phyloP scores from a whole-genome alignment of 2,888 invertebrate genomes.

The Biston betularia region DNA sequence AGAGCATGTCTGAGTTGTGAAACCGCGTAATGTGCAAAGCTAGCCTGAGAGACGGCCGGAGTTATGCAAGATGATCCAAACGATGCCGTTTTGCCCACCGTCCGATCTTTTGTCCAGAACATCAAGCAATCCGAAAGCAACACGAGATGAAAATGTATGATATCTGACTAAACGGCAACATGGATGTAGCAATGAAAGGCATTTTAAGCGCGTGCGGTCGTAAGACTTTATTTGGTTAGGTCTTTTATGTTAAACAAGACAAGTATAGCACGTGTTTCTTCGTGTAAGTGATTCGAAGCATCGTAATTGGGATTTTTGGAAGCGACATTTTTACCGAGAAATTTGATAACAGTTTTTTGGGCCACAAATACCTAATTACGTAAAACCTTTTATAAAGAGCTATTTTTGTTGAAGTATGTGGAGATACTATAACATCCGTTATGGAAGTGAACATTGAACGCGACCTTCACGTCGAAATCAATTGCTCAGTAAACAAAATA shows the following conservation, averaged over 20 bases:
- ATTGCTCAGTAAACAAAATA: slow-evolving; percentile 48
- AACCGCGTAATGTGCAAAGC: slow-evolving; percentile 63
- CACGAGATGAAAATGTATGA: slow-evolving; percentile 25
- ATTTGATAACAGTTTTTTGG: slow-evolving; percentile 1
- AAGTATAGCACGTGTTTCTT: slow-evolving; percentile 12
- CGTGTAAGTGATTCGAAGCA: slow-evolving; percentile 8
- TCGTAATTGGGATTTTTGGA: slow-evolving; percentile 21
- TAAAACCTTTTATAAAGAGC: neutral
- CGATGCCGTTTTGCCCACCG: slow-evolving; percentile 23
- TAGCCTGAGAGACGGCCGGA: slow-evolving; percentile 36
- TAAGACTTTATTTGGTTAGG: slow-evolving; percentile 34
- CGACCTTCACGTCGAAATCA: slow-evolving; percentile 52
- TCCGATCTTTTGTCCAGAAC: slow-evolving; percentile 36
- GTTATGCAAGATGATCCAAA: slow-evolving; percentile 64
- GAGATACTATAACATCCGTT: slow-evolving; percentile 52
- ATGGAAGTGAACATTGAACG: slow-evolving; percentile 48
- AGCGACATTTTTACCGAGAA: slow-evolving; percentile 13
- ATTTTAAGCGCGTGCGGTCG: slow-evolving; percentile 26
- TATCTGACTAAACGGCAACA: slow-evolving; percentile 34
- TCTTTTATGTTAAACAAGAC: slow-evolving; percentile 35
- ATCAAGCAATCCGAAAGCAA: slow-evolving; percentile 28
- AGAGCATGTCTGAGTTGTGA: slow-evolving; percentile 68
- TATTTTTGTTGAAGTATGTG: neutral
- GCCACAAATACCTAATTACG: neutral
- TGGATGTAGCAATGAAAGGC: slow-evolving; percentile 37